Evolutionary conservation across 2,113 vertebrate genomes (phyloP).

Genomic region (Rhineura floridana): DNA sequence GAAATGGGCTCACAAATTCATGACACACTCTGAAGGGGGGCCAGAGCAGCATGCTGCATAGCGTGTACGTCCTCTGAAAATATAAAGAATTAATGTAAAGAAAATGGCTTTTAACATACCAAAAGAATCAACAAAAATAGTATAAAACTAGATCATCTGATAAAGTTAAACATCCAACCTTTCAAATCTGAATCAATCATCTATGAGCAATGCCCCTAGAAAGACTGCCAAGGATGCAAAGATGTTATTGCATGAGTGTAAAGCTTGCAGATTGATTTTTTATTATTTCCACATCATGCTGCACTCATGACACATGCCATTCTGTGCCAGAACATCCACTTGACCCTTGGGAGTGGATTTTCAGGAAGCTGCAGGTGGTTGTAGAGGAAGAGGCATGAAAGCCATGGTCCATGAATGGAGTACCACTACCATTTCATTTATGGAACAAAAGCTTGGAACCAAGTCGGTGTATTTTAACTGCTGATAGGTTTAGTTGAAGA

Average conservation of each 20-base stretch:
- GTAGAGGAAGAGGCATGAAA: not conserved
- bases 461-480: not conserved
- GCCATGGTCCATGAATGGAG: not conserved
- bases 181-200: not conserved
- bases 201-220: not conserved
- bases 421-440: not conserved
- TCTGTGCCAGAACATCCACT: not conserved
- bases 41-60: constrained; percentile 81
- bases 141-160: not conserved
- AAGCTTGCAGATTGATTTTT: not conserved
- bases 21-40: constrained; percentile 88
- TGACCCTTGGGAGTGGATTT: too few relatives aligned
- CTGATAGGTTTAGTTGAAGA: not conserved
- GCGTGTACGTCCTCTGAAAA: constrained; percentile 80
- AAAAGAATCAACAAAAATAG: constrained; percentile 4
- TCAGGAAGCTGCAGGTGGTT: not conserved
- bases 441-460: not conserved
- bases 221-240: not conserved
- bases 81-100: constrained; percentile 11
- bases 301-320: not conserved
- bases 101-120: not conserved
- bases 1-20: constrained; percentile 90
- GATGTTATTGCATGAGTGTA: not conserved
- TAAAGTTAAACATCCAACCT: not conserved
- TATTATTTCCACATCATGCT: not conserved